Evolutionary conservation across 2,797 vertebrate genomes (phyloP), one percentile per base, ranked within the genome.

Genomic region (Leucoraja ocellata): DNA sequence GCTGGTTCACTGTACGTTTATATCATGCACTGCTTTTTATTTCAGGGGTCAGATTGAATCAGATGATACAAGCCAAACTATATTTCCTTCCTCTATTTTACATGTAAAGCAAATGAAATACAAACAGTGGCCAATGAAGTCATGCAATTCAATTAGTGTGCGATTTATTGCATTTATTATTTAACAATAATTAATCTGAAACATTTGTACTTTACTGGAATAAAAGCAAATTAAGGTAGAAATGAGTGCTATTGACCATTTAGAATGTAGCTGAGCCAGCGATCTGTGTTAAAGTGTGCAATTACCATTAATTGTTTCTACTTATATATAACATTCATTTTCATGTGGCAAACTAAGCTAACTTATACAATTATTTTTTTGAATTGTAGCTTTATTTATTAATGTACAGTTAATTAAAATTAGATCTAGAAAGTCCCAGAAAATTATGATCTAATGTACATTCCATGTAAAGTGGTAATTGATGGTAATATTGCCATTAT

Each of bases 271-370:
- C 71, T 74, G 90, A 92, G 71, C 68, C 90, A 92, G 71, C 39
- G 21, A 74, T 92, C 39, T 92, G 36, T 92, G 68, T 39, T 92
- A 92, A 92, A 92, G 39, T 92, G 71, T 92, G 90, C 90, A 92
- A 92, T 92, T 92, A 92, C 71, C 39, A 92, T 74, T 92, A 92
- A 92, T 92, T 92, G 90, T 92, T 92, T 28, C 90, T 74, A 71
- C 90, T 54, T 71, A 74, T 11, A 54, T 91, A 28, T 91, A 91
- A 91, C 68, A 54, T 92, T 68, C 90, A 73, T 92, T 92, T 74
- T 74, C 39, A 74, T 74, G 90, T 1, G n/a, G 71, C 71, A 92
- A 92, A 92, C 68, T 74, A 92, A 92, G 90, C 71, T 46, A 92
- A 92, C 23, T 68, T 54, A 74, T 74, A 46, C 71, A 74, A 92